Evolutionary conservation across 2,113 vertebrate species (phyloP), one percentile per base, ranked within the genome.

Genomic region (Castor canadensis): DNA sequence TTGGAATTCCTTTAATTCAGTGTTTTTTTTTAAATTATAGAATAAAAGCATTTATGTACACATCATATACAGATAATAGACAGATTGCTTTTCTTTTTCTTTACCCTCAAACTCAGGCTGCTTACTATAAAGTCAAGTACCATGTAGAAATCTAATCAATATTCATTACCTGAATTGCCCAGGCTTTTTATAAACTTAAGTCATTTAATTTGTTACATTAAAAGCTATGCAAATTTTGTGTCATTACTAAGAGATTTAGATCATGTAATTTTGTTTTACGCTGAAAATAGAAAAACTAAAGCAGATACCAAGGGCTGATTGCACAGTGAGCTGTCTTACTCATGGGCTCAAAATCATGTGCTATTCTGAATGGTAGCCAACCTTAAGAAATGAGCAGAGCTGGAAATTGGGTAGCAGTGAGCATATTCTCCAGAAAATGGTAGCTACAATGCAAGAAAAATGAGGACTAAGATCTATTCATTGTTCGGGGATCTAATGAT

Each of bases 161-260:
- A 89, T 66, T 91, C 45, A 75, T 89, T 79, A 69, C 67, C 13
- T 38, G 8, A 22, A 71, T n/a, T 92, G 60, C 26, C 67, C 32
- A 40, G 6, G 15, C 10, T 87, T n/a, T 91, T 87, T 26, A 32
- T 52, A 93, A 81, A 67, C 58, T 15, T 24, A 92, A 79, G n/a
- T 91, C 35, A 75, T 16, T 94, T 92, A n/a, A 85, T 91, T 93
- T 60, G 66, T 35, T 91, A 20, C 43, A 86, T 80, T 75, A 93
- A 95, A 85, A 87, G 19, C n/a, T 77, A 79, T 84, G 9, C 49
- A 93, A 87, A 91, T 92, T 79, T 83, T 73, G 15, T 81, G 43
- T 81, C 28, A 95, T 83, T 45, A 66, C 19, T 72, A 73, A 72
- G 58, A 95, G 49, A 73, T 71, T 71, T 66, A 58, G 30, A 24